Evolutionary conservation across 2,888 invertebrate species (phyloP).

Genomic region (Linnaemya vulpina): DNA sequence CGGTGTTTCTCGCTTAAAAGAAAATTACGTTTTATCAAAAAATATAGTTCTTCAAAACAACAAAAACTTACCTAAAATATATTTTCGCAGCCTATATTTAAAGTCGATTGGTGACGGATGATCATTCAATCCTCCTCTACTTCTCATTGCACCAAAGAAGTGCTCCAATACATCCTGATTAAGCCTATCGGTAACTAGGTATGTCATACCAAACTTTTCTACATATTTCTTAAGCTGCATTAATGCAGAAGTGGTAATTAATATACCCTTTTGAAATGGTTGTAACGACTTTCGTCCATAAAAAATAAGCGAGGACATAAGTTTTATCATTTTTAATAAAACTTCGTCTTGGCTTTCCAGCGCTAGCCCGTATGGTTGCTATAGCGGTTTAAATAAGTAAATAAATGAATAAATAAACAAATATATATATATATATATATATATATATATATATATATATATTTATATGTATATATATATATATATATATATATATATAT

Average conservation of each 20-base stretch:
- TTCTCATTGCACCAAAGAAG: neutral
- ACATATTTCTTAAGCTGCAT: neutral
- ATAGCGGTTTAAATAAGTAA: too few species aligned
- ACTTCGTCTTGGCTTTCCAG: neutral
- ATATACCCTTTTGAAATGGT: neutral
- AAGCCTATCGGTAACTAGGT: neutral
- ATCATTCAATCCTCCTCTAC: conserved; percentile 7
- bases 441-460: too few species aligned
- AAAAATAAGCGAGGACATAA: neutral
- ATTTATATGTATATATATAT: too few species aligned
- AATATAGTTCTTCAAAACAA: neutral
- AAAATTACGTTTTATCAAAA: neutral
- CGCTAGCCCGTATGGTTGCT: neutral
- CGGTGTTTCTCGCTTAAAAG: neutral
- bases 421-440: too few species aligned
- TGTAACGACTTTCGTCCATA: neutral
- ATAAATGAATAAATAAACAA: too few species aligned
- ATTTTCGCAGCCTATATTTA: neutral
- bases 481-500: too few species aligned
- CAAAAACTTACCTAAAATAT: neutral
- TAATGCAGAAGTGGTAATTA: neutral
- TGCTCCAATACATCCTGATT: conserved; percentile 4
- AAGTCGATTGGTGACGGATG: conserved; percentile 4
- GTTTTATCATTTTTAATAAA: neutral
- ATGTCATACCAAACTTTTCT: neutral